Evolutionary conservation across 2,797 vertebrate species (phyloP), one percentile per base, ranked within the genome.

Genomic region (Mastacembelus armatus): DNA sequence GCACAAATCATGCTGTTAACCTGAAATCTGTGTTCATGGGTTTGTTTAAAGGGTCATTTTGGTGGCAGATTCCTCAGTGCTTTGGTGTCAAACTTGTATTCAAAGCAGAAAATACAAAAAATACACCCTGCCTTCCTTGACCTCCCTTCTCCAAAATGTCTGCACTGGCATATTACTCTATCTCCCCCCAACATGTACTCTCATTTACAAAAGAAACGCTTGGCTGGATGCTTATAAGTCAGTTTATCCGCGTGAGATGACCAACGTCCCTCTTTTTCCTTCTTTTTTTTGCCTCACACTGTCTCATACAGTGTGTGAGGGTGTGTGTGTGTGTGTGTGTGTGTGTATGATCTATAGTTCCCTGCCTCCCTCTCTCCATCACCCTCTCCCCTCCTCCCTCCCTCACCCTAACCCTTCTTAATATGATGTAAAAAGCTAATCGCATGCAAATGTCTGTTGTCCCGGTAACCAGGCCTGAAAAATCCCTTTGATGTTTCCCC

Each of bases 391-490:
- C 55, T 59, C 55, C 45, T 29, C 22, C 78, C 84, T 76, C 82
- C 85, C 86, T 85, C 89, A 74, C 89, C 88, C 91, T 86, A 85
- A 90, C 90, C 91, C 91, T 91, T 88, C 91, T 92, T 94, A 94
- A 94, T 93, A 94, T 94, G 92, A 94, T 94, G 94, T 94, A 94
- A 94, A 94, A 94, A 94, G 92, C 93, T 94, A 94, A 94, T 94
- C 93, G 91, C 93, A 94, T 94, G 94, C 94, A 94, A 94, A 94
- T 94, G 93, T 94, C 93, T 94, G 94, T 94, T 94, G 94, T 94
- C 94, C 93, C 93, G 94, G 94, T 94, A 94, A 94, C 94, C 91
- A 86, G 93, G 91, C 90, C 90, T 92, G 90, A 94, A 94, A 94
- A 94, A 94, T 94, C 93, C 93, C 92, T 94, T 94, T 94, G 94